Conservation (phyloP, 2,888 invertebrate genomes). For the Hoplodrina blanda region DNA sequence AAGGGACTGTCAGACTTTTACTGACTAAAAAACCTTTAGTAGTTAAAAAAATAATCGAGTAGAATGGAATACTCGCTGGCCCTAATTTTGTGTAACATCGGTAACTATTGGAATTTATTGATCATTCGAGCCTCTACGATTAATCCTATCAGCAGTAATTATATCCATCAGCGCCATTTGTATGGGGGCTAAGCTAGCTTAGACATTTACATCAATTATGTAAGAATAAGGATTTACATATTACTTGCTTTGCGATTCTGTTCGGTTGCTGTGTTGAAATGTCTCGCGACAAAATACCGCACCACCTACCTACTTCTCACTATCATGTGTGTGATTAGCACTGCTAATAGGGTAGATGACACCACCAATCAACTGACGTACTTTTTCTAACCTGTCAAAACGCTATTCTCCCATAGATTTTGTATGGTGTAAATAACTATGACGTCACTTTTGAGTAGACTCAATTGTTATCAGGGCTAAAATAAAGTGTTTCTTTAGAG, state of each 20-base stretch:
- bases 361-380: too few species aligned
- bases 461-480: too few species aligned
- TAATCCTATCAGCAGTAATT: background rate
- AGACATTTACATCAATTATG: conserved; percentile 28
- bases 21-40: too few species aligned
- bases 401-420: too few species aligned
- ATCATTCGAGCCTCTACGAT: background rate
- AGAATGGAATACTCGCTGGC: too few species aligned
- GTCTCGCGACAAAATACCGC: conserved; percentile 6
- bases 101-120: background rate
- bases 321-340: conserved; percentile 14
- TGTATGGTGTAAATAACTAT: too few species aligned
- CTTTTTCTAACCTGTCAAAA: too few species aligned
- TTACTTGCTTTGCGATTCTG: conserved; percentile 21
- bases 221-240: conserved; percentile 38
- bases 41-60: too few species aligned
- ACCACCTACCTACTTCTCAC: conserved; percentile 18
- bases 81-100: background rate
- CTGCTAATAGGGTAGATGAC: too few species aligned
- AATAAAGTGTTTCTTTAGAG: too few species aligned
- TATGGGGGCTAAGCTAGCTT: background rate
- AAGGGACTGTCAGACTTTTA: too few species aligned
- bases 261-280: conserved; percentile 37
- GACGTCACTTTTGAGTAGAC: too few species aligned
- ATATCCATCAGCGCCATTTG: background rate